Evolutionary conservation across 2,797 vertebrate species (phyloP).

Genomic region (Falco cherrug): DNA sequence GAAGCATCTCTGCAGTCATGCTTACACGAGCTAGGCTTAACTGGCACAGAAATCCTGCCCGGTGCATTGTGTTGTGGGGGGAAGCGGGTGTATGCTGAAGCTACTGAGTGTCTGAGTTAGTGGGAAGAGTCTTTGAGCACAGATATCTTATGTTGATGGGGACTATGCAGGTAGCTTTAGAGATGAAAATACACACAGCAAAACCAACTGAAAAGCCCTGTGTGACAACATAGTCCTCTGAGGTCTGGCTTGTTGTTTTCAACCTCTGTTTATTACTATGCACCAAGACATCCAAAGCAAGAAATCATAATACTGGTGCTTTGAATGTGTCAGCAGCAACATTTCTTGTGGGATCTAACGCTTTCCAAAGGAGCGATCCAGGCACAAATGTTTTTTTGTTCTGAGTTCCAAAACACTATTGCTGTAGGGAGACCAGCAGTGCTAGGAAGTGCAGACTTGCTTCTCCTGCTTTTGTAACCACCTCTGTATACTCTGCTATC

Average conservation of each 20-base stretch:
- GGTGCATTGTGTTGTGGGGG: rapidly evolving
- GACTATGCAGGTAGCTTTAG: not conserved
- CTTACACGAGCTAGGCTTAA: not conserved
- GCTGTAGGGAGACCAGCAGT: not conserved
- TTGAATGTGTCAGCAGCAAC: not conserved
- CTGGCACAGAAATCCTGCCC: not conserved
- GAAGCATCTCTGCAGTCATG: not conserved
- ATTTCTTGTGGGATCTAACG: not conserved
- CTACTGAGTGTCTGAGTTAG: not conserved
- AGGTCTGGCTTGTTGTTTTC: not conserved
- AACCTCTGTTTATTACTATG: not conserved
- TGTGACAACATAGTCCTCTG: not conserved
- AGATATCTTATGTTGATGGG: not conserved
- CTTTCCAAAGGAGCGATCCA: not conserved
- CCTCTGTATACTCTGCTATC: not conserved
- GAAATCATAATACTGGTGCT: not conserved
- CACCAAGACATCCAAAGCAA: not conserved
- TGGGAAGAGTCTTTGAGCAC: not conserved
- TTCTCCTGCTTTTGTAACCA: not conserved
- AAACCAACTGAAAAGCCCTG: not conserved
- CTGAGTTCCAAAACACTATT: not conserved
- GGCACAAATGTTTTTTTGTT: not conserved
- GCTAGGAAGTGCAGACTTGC: not conserved
- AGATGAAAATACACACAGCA: not conserved
- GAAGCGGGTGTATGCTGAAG: not conserved